These are phyloP conservation scores for Drosophila subquinaria DNA, from an alignment of 2,888 invertebrate species.

Conservation along the genomic window DNA sequence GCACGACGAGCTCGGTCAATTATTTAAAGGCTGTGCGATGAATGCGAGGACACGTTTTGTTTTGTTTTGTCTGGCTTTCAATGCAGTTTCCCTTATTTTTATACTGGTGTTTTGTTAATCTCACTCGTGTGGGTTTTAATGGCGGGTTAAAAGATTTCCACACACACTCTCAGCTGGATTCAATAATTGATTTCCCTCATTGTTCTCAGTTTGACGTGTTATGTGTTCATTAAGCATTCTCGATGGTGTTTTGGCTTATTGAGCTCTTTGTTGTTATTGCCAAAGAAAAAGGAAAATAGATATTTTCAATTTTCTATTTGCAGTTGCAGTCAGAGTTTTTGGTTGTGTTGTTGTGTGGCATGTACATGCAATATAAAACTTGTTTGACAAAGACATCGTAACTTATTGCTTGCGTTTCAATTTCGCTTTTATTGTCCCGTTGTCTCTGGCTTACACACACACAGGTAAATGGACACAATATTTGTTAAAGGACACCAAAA, in stretches of 20 bases:
- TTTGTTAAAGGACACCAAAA: constrained; percentile 32
- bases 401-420: constrained; percentile 66
- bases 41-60: constrained; percentile 20
- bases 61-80: constrained; percentile 17
- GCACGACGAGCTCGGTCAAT: constrained; percentile 44
- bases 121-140: constrained; percentile 2
- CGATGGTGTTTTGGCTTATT: constrained; percentile 41
- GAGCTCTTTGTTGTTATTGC: constrained; percentile 43
- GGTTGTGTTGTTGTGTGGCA: constrained; percentile 21
- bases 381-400: constrained; percentile 58
- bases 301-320: constrained; percentile 40
- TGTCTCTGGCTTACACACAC: constrained; percentile 40
- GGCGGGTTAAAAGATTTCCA: constrained; percentile 20
- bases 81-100: background rate
- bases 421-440: constrained; percentile 55
- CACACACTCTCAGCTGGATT: constrained; percentile 11
- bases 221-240: constrained; percentile 21
- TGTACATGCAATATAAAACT: constrained; percentile 64
- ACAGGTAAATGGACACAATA: constrained; percentile 40
- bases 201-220: constrained; percentile 23
- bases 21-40: constrained; percentile 37
- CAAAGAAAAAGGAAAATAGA: constrained; percentile 17
- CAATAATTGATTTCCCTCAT: constrained; percentile 18
- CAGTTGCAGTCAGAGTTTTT: constrained; percentile 8
- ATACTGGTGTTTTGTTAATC: background rate